phyloP scores from a whole-genome alignment of 2,797 vertebrate genomes.

The Balearica regulorum region DNA sequence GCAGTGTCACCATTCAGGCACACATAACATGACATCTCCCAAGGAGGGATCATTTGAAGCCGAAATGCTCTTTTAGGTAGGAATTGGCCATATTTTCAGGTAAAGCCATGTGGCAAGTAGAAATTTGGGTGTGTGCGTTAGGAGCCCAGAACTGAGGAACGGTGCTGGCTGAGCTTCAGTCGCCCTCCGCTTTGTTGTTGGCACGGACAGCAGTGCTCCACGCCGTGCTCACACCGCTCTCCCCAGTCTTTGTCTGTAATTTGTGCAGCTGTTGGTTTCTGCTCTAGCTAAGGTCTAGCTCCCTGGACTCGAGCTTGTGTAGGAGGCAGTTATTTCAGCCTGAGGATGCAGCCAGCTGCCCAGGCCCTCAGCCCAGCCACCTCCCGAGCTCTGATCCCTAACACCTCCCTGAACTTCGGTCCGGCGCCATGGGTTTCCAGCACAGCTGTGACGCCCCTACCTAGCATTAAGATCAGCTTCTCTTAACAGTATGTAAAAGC shows the following conservation, averaged over 20 bases:
- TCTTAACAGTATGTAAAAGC: not conserved
- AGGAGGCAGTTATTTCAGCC: not conserved
- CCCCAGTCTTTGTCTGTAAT: not conserved
- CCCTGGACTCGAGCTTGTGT: not conserved
- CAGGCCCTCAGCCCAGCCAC: not conserved
- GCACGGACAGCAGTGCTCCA: fast-evolving
- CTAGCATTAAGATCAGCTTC: not conserved
- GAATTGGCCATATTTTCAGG: not conserved
- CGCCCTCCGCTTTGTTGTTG: not conserved
- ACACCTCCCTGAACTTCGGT: not conserved
- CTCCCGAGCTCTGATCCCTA: not conserved
- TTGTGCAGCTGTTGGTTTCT: not conserved
- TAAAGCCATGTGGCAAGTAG: not conserved
- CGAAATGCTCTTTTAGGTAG: not conserved
- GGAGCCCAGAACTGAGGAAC: not conserved
- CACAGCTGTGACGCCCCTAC: not conserved
- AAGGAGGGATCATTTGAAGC: not conserved
- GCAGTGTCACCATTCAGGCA: not conserved
- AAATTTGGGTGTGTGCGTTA: not conserved
- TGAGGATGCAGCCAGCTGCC: not conserved
- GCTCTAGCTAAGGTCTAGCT: not conserved
- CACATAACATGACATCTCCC: not conserved
- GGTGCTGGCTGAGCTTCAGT: not conserved
- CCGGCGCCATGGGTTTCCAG: not conserved
- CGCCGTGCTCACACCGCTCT: fast-evolving